Percentiles rank a stretch among this genome's conserved stretches.
phyloP scores from a whole-genome alignment of 2,888 invertebrate species.

The Lasioglossum lativentre region DNA sequence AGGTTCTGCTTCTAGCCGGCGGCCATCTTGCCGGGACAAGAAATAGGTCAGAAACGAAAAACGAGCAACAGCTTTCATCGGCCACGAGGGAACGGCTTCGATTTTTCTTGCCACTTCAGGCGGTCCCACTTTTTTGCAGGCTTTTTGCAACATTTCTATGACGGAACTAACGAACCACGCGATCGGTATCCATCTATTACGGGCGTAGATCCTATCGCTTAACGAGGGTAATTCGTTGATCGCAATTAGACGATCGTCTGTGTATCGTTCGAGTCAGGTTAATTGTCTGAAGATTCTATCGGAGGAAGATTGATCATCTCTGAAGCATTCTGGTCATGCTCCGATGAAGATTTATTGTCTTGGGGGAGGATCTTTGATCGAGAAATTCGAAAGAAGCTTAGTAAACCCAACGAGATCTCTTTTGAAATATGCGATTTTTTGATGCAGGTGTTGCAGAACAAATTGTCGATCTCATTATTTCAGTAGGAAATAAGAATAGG shows the following conservation, averaged over 20 bases:
- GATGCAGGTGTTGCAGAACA: not conserved
- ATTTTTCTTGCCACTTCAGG: not conserved
- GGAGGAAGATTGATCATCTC: not conserved
- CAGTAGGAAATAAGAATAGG: too few relatives aligned
- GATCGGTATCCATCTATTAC: not conserved
- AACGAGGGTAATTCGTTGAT: not conserved
- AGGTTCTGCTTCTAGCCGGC: not conserved
- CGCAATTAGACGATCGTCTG: not conserved
- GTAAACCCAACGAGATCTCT: not conserved
- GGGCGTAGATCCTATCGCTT: not conserved
- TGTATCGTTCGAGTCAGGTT: not conserved
- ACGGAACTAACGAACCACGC: conserved; percentile 10
- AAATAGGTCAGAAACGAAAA: not conserved
- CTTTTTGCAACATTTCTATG: not conserved
- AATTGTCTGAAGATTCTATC: not conserved
- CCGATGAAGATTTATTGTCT: not conserved
- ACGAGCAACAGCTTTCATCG: not conserved
- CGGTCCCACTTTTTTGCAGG: not conserved
- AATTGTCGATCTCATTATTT: not conserved
- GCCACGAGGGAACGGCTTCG: not conserved
- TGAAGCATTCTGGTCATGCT: not conserved
- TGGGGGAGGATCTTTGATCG: too few relatives aligned
- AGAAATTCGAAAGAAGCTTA: not conserved
- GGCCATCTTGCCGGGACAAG: not conserved
- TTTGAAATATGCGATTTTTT: not conserved